Percentiles rank a stretch among this genome's conserved stretches.
Evolutionary conservation across 1,140 invertebrate genomes (phyloP).

Genomic region (Microplitis mediator): DNA sequence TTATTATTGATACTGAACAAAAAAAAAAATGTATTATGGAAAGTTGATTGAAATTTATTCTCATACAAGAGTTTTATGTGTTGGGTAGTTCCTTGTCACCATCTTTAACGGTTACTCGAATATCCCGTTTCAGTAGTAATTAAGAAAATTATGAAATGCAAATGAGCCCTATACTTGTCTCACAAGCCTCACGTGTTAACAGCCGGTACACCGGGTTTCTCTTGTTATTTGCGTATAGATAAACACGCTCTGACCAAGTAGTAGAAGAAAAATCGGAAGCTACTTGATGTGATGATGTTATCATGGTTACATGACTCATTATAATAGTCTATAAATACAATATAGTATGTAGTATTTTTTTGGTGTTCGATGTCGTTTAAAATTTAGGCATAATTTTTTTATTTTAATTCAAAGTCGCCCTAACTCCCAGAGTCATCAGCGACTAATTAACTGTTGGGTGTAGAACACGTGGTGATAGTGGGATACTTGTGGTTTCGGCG

Average conservation of each 20-base stretch:
- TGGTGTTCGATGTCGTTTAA: no score
- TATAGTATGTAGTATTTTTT: no score
- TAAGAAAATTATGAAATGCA: constrained; percentile 21
- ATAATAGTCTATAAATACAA: no score
- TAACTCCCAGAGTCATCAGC: no score
- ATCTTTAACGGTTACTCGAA: constrained; percentile 18
- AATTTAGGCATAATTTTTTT: no score
- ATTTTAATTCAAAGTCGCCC: no score
- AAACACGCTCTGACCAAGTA: background rate
- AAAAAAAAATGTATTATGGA: background rate
- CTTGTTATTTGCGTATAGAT: background rate
- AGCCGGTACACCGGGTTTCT: constrained; percentile 12
- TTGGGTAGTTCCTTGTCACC: background rate
- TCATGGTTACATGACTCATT: background rate
- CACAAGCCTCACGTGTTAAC: constrained; percentile 8
- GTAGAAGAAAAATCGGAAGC: background rate
- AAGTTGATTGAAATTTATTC: background rate
- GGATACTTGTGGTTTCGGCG: no score
- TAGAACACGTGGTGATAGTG: no score
- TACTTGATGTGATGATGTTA: background rate
- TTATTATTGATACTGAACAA: background rate
- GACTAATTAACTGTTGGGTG: no score
- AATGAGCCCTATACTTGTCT: constrained; percentile 15
- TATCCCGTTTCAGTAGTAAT: constrained; percentile 21
- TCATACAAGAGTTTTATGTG: background rate